Evolutionary conservation across 2,888 invertebrate species (phyloP), one percentile per base, ranked within the genome.

Genomic region (Lamellibrachia columna): DNA sequence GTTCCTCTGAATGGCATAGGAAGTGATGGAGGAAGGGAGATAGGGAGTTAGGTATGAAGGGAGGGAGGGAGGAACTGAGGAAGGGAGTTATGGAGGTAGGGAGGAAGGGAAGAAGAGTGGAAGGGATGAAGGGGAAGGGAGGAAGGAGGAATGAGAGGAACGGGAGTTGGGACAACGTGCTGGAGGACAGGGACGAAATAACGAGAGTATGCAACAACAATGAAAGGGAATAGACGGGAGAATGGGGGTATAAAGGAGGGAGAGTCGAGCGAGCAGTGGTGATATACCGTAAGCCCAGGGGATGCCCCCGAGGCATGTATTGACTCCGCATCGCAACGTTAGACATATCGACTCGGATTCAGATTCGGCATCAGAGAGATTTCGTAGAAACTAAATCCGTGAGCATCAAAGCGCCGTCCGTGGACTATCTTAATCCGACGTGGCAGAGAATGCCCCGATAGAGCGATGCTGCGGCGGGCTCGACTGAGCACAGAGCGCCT

Each of bases 21-120:
- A n/a, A 92, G 90, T 22, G 92, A 90, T 52, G 92, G 90, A 75
- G 40, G 60, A 11, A 28, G 58, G 90, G 53, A 58, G 90, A 53
- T 90, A 15, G 53, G 91, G 40, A 52, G 91, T 58, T 90, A 90
- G 53, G 28, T 1, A 55, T 58, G 52, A 22, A 53, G 92, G 92
- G 22, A 53, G 55, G 91, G 22, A 92, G 28, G 52, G 90, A 9
- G 40, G 55, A 15, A 53, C 3, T 28, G 53, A 40, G 40, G 90
- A 90, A 28, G 52, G 28, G 15, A 52, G 75, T 11, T 11, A 90
- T 22, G 91, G 52, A 52, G 11, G 52, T n/a, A 53, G 11, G 90
- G 53, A 28, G 90, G 90, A 15, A 28, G 75, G 40, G 92, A 9
- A 91, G 52, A 15, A 7, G 52, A n/a, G 90, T 1, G 9, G 53